phyloP scores from a whole-genome alignment of 1,140 invertebrate genomes.

The Procambarus virginalis region DNA sequence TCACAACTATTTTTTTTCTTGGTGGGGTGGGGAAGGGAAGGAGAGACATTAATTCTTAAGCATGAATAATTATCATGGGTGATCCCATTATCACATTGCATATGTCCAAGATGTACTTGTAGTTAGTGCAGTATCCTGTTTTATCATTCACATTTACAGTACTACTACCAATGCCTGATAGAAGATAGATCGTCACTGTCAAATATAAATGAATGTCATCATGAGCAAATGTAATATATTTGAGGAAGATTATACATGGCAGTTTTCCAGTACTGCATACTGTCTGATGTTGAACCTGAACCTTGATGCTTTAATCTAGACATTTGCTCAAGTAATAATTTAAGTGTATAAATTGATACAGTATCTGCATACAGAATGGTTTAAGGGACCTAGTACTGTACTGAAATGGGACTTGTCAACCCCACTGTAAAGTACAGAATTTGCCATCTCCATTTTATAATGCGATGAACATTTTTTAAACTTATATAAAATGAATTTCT shows the following conservation, averaged over 20 bases:
- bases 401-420: not conserved
- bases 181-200: not conserved
- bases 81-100: constrained; percentile 1
- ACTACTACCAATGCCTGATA: not conserved
- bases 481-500: not conserved
- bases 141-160: not conserved
- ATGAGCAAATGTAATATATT: constrained; percentile 31
- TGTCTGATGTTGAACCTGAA: not conserved
- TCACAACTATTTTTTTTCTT: not conserved
- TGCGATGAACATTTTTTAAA: not conserved
- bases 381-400: constrained; percentile 8
- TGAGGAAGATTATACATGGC: not conserved
- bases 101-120: constrained; percentile 1
- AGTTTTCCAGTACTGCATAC: not conserved
- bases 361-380: constrained; percentile 22
- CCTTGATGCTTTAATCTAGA: constrained; percentile 11
- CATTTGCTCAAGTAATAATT: constrained; percentile 32
- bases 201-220: not conserved
- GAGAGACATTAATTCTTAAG: not conserved
- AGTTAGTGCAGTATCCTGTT: not conserved
- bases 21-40: not conserved
- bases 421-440: not conserved
- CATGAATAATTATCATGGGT: not conserved
- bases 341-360: constrained; percentile 6
- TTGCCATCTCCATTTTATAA: not conserved